Base-by-base conservation (phyloP, 37 sponge, comb jelly and placozoan species). In the Haliclona indistincta region DNA sequence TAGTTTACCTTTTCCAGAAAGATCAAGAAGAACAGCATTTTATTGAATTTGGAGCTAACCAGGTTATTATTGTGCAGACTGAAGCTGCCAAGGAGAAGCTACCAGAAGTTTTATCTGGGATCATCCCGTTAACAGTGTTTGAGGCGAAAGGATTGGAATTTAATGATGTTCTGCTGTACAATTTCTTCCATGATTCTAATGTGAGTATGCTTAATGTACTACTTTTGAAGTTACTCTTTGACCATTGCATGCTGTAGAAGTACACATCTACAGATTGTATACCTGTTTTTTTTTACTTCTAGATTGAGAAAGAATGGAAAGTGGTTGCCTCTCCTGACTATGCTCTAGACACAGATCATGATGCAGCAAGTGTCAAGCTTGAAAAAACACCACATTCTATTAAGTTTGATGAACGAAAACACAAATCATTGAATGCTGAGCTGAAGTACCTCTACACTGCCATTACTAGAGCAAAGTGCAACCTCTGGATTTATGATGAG, bases 91-190 rank as follows among this genome's bases (percentile, higher is more conserved):
- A 79, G 36, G 44, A 70, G 17, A 51, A 13, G 0, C 56, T 93
- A 2, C 94, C 94, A 22, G 63, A 78, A 5, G 64, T 72, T 6
- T 68, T 93, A 15, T 26, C 69, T 39, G 58, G 56, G 42, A 90
- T 63, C 2, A 81, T 93, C 66, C 75, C 73, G 15, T 66, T 93
- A 38, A 92, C 88, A 23, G 73, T 88, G 8, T 92, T 92, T 74
- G 93, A 92, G 58, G 73, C 93, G 19, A 92, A 92, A 60, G 93
- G 93, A 34, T 44, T 92, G 22, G 93, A 92, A 70, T 92, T 92
- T 67, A 85, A 92, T 71, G 93, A 92, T 80, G 93, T 92, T 4
- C 78, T 92, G 1, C 84, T 92, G n/a, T 92, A 92, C 63, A 80
- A 92, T 55, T 92, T 92, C 64, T 92, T 92, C 60, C 58, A 54